Evolutionary conservation across 2,113 vertebrate species (phyloP).

Genomic region (Ursus arctos): DNA sequence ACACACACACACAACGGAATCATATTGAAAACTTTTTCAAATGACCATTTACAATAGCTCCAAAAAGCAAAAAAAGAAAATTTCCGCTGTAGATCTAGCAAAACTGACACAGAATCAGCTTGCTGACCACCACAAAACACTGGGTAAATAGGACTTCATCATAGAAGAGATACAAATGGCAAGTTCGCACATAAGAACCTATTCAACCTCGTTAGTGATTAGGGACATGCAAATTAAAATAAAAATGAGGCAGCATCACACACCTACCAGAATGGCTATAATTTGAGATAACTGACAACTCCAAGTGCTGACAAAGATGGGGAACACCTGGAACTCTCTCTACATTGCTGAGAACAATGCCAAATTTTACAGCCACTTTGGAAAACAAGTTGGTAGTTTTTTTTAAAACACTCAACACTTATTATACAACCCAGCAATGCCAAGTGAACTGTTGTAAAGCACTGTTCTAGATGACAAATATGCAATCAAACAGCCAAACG

Average conservation of each 20-base stretch:
- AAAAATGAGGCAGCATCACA: not conserved
- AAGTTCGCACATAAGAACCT: not conserved
- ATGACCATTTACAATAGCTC: not conserved
- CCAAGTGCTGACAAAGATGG: not conserved
- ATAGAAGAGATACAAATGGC: not conserved
- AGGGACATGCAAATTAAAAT: not conserved
- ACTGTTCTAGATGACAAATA: not conserved
- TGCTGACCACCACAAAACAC: not conserved
- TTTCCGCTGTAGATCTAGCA: not conserved
- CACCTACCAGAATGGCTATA: not conserved
- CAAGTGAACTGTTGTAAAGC: not conserved
- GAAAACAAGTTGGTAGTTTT: not conserved
- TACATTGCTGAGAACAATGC: not conserved
- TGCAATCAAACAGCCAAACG: not conserved
- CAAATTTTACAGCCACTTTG: not conserved
- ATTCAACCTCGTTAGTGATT: not conserved
- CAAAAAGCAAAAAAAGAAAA: not conserved
- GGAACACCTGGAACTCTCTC: not conserved
- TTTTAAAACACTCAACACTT: not conserved
- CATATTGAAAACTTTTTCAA: not conserved
- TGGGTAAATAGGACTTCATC: not conserved
- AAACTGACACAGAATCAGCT: not conserved
- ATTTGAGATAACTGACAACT: not conserved
- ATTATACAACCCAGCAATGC: not conserved
- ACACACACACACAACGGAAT: not conserved